Percentiles rank a stretch among this genome's conserved stretches.
Evolutionary conservation across 2,797 vertebrate species (phyloP).

Genomic region (Acrossocheilus wenchowensis): DNA sequence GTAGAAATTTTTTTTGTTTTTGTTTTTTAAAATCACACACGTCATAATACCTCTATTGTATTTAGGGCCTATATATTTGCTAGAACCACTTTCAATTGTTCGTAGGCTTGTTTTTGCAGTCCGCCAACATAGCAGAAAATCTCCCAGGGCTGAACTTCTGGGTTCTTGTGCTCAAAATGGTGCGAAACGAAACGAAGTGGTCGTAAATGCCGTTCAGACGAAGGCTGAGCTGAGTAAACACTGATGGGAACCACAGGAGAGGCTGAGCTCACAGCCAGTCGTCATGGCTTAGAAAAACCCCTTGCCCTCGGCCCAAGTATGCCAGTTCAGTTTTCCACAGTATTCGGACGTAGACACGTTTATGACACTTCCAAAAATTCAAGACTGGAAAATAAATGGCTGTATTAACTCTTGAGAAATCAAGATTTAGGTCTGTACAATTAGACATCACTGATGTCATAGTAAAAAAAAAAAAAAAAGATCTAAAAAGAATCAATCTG

Average conservation of each 20-base stretch:
- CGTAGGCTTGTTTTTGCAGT: conserved; percentile 14
- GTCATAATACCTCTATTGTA: background rate
- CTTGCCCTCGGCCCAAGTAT: conserved; percentile 78
- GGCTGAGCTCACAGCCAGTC: conserved; percentile 63
- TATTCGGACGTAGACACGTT: conserved; percentile 69
- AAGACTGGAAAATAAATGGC: conserved; percentile 84
- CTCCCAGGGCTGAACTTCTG: conserved; percentile 1
- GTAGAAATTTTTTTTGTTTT: background rate
- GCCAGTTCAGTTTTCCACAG: conserved; percentile 78
- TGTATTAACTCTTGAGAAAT: conserved; percentile 89
- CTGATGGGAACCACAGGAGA: conserved; percentile 73
- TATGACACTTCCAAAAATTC: conserved; percentile 72
- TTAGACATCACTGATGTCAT: conserved; percentile 94
- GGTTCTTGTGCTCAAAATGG: conserved; percentile 21
- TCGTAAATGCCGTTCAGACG: conserved; percentile 2
- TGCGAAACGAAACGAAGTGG: conserved; percentile 4
- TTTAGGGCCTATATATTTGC: background rate
- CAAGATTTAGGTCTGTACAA: conserved; percentile 91
- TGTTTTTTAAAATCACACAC: background rate
- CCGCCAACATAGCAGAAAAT: background rate
- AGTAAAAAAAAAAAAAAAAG: conserved; percentile 72
- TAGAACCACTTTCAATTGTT: background rate
- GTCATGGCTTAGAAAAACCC: conserved; percentile 61
- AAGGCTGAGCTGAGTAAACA: conserved; percentile 82
- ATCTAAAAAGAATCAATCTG: conserved; percentile 51